Percentiles rank a stretch among this genome's conserved stretches.
Conservation (phyloP, 2,113 vertebrate species). For the Erythrolamprus reginae region DNA sequence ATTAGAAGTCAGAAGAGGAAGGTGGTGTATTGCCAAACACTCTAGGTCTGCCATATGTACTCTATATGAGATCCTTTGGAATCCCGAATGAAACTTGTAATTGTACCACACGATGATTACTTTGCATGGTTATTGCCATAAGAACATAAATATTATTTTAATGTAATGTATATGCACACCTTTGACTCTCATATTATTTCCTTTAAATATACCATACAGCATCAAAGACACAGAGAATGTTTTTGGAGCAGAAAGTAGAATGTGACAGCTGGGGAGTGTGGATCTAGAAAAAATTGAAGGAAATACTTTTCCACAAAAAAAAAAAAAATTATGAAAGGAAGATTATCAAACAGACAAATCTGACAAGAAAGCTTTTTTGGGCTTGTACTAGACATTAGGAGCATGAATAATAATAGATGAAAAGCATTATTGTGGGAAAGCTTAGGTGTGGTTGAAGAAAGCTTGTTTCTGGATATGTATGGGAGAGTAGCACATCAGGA, state of each 20-base stretch:
- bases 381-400: neutral
- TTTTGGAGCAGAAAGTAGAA: neutral
- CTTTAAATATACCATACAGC: neutral
- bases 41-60: neutral
- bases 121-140: neutral
- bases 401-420: neutral
- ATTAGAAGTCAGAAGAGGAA: neutral
- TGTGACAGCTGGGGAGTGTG: neutral
- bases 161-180: neutral
- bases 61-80: neutral
- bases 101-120: too few relatives aligned
- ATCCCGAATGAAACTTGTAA: neutral
- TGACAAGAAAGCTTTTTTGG: neutral
- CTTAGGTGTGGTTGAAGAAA: neutral
- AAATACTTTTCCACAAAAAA: neutral
- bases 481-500: neutral
- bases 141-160: neutral
- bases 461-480: neutral
- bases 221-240: neutral
- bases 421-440: neutral
- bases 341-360: neutral
- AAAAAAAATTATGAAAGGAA: neutral
- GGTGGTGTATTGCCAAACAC: neutral
- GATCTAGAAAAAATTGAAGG: neutral
- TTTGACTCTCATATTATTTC: neutral